These are phyloP conservation scores for Papilio xuthus DNA, from an alignment of 1,140 invertebrate species.

Conservation along the genomic window DNA sequence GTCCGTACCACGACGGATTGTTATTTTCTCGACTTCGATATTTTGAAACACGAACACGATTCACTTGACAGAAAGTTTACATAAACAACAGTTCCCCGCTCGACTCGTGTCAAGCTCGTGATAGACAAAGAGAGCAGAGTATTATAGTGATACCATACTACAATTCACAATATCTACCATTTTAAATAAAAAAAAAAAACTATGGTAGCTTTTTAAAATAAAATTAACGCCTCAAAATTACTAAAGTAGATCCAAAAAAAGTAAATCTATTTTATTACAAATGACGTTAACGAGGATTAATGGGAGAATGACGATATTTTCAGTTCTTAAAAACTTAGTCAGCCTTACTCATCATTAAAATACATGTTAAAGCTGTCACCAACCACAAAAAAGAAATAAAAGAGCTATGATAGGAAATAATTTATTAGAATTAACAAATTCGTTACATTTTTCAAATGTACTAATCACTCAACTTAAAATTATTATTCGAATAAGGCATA, in stretches of 20 bases:
- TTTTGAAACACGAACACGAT: constrained; percentile 54
- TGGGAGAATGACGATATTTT: too few relatives aligned
- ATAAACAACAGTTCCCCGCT: constrained; percentile 46
- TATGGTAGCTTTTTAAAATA: background rate
- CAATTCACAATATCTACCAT: background rate
- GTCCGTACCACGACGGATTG: constrained; percentile 33
- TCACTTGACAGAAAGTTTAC: constrained; percentile 55
- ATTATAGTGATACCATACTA: constrained; percentile 32
- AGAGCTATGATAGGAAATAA: background rate
- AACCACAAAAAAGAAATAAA: background rate
- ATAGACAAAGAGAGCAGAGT: constrained; percentile 38
- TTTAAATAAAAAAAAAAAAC: background rate
- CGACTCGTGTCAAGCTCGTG: constrained; percentile 28
- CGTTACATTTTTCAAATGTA: constrained; percentile 2
- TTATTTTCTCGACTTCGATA: constrained; percentile 50
- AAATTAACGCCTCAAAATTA: too few relatives aligned
- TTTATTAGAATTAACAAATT: background rate
- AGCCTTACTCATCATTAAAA: too few relatives aligned
- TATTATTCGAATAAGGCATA: background rate
- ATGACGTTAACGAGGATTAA: background rate
- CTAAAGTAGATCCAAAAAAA: background rate
- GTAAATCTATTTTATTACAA: background rate
- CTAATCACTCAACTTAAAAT: background rate
- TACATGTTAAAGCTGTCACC: too few relatives aligned
- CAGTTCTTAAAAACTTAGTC: background rate